These are phyloP conservation scores for Eupelmus urozonus DNA, from an alignment of 2,888 invertebrate species.

Conservation along the genomic window DNA sequence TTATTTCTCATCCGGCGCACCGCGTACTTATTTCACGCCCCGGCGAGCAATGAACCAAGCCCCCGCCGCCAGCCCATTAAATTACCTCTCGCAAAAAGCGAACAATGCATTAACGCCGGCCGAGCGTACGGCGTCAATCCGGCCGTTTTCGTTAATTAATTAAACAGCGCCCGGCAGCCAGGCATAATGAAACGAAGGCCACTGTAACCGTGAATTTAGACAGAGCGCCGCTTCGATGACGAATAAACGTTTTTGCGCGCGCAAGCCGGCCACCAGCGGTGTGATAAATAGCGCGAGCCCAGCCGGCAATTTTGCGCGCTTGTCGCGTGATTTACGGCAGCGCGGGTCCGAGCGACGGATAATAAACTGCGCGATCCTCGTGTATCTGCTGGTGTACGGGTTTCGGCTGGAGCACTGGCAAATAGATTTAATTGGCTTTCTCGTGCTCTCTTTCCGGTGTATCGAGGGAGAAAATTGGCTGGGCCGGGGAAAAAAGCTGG, in stretches of 20 bases:
- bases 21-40: too few relatives aligned
- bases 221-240: conserved; percentile 35
- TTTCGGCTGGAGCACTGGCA: conserved; percentile 5
- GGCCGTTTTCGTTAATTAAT: conserved; percentile 27
- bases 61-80: too few relatives aligned
- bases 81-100: too few relatives aligned
- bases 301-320: conserved; percentile 34
- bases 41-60: too few relatives aligned
- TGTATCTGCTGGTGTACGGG: background rate
- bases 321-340: conserved; percentile 46
- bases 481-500: too few relatives aligned
- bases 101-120: too few relatives aligned
- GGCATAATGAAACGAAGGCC: background rate
- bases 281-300: background rate
- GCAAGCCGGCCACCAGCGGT: background rate
- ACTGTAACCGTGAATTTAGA: conserved; percentile 33
- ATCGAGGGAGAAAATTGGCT: background rate
- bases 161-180: background rate
- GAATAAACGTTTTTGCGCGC: conserved; percentile 52
- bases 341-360: conserved; percentile 7
- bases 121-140: background rate
- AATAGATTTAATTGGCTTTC: conserved; percentile 44
- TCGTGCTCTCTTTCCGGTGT: background rate
- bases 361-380: conserved; percentile 51
- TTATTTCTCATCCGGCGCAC: too few relatives aligned